These are phyloP conservation scores for Hedya salicella DNA, from an alignment of 2,888 invertebrate genomes.

Conservation along the genomic window DNA sequence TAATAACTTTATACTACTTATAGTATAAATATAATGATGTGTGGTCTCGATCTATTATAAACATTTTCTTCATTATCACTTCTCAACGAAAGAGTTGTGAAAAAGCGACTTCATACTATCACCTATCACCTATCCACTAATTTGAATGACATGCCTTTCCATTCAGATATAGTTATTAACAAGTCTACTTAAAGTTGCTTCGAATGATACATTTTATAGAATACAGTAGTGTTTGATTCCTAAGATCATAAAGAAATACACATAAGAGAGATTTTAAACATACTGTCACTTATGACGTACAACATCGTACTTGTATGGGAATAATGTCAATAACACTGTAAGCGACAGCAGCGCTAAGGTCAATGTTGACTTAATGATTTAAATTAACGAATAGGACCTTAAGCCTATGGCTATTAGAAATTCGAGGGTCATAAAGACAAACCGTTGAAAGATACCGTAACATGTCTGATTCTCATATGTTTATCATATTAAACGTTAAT, in stretches of 20 bases:
- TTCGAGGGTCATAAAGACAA: slow-evolving; percentile 9
- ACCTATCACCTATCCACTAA: neutral
- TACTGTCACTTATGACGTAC: neutral
- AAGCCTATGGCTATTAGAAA: slow-evolving; percentile 2
- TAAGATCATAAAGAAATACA: neutral
- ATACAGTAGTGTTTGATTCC: neutral
- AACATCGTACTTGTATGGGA: neutral
- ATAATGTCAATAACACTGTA: neutral
- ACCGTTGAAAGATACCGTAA: slow-evolving; percentile 15
- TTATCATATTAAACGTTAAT: slow-evolving; percentile 11
- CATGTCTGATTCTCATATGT: slow-evolving; percentile 5
- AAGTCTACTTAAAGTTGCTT: neutral
- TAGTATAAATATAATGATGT: neutral
- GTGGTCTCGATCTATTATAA: too few relatives aligned
- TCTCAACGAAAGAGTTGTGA: neutral
- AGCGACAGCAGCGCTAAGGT: neutral
- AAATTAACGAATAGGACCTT: slow-evolving; percentile 13
- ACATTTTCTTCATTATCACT: neutral
- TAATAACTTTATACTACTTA: too few relatives aligned
- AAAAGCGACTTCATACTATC: neutral
- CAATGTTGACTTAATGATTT: neutral
- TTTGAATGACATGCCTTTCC: neutral
- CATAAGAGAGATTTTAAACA: neutral
- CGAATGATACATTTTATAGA: neutral
- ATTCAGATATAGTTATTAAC: neutral